phyloP scores from a whole-genome alignment of 2,888 invertebrate genomes.

The Nomada fabriciana region DNA sequence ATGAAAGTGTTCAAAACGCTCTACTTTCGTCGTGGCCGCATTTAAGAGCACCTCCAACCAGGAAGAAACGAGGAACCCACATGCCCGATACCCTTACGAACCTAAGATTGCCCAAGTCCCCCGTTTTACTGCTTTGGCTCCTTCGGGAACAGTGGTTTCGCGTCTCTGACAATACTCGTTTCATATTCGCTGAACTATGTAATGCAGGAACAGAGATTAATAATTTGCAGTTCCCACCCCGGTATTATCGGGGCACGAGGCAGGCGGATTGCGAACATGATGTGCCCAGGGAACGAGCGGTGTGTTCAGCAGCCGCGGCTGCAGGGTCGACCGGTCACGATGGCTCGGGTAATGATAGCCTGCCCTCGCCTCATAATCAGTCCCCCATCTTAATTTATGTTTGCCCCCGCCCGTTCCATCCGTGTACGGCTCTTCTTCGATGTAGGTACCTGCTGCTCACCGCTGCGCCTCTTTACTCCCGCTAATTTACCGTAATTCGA shows the following conservation, averaged over 20 bases:
- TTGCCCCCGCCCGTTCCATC: constrained; percentile 80
- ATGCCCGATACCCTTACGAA: background rate
- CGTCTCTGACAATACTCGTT: constrained; percentile 76
- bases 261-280: constrained; percentile 76
- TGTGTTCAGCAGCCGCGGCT: constrained; percentile 78
- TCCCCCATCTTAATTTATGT: constrained; percentile 84
- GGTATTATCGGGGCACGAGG: constrained; percentile 80
- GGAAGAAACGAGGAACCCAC: background rate
- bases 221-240: constrained; percentile 82
- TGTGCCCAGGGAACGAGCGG: constrained; percentile 67
- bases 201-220: constrained; percentile 79
- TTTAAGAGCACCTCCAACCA: background rate
- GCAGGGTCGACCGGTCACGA: constrained; percentile 84
- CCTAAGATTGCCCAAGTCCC: background rate
- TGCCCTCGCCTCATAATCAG: constrained; percentile 83
- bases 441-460: constrained; percentile 79
- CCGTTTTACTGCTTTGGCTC: constrained; percentile 22
- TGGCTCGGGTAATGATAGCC: constrained; percentile 83
- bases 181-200: constrained; percentile 78
- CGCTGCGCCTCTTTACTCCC: constrained; percentile 77
- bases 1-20: too few relatives aligned
- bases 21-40: too few relatives aligned
- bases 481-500: constrained; percentile 82
- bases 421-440: constrained; percentile 74
- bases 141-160: constrained; percentile 61